Evolutionary conservation across 2,113 vertebrate species (phyloP).

Genomic region (Camelus bactrianus): DNA sequence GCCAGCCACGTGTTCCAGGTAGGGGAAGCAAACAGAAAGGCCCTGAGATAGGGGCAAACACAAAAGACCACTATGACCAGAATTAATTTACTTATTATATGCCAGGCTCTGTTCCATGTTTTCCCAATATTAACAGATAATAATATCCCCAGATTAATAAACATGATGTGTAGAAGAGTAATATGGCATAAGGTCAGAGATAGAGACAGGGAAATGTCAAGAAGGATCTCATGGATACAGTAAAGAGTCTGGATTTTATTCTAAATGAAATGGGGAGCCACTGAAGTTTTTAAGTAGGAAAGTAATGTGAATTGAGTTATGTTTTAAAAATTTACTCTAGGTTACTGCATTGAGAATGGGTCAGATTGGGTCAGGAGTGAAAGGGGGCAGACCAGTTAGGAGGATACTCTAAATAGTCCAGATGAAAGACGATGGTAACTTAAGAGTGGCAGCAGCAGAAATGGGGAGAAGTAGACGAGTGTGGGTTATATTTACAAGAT

Average conservation of each 20-base stretch:
- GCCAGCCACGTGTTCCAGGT: background rate
- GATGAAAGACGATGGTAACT: background rate
- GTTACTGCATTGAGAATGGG: background rate
- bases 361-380: background rate
- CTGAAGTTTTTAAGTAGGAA: background rate
- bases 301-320: constrained; percentile 7
- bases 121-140: background rate
- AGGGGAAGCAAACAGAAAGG: background rate
- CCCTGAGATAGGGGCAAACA: background rate
- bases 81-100: constrained; percentile 10
- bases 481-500: background rate
- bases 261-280: background rate
- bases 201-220: background rate
- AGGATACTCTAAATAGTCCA: background rate
- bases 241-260: constrained; percentile 6
- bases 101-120: background rate
- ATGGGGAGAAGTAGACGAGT: background rate
- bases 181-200: background rate
- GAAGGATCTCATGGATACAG: background rate
- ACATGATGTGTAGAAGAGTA: background rate
- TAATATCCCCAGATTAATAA: background rate
- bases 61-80: background rate
- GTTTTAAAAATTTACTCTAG: background rate
- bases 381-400: background rate
- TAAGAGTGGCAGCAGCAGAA: background rate